Base-by-base conservation (phyloP, 2,113 vertebrate species). In the Catharus fuscescens region DNA sequence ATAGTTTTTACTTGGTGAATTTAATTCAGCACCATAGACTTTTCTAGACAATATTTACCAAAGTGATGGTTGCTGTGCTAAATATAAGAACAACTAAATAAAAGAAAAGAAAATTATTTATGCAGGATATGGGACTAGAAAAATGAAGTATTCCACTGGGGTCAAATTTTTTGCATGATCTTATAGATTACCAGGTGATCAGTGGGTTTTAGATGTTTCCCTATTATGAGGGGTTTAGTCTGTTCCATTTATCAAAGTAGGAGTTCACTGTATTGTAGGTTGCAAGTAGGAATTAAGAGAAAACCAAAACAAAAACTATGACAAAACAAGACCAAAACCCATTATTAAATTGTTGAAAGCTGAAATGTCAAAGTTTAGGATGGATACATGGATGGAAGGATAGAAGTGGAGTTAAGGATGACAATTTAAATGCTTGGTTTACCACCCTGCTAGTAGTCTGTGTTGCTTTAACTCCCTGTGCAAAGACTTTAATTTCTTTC, bases 401-500 rank as follows among this genome's bases (percentile, higher is more conserved):
- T 12, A 47, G 19, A 36, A 80, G 52, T 5, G 3, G 8, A 40
- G 5, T 53, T 28, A 70, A 79, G 6, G 15, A 45, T 59, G 29
- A 52, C 10, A 21, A 18, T 38, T 77, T 29, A 86, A 64, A 60
- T 60, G 5, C 34, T 59, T 77, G 18, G 0, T 34, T 92, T 50
- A 60, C 3, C n/a, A 65, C 5, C 0, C 0, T 23, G 8, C 2
- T 56, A 16, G 2, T 38, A 66, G 8, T 24, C 9, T 29, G 2
- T 15, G 17, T 28, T 54, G 4, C 8, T 66, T 61, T 29, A 73
- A 50, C 2, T 61, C 5, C 56, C 52, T 67, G 14, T 54, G 10
- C 3, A 12, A 44, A 34, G 14, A 31, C 2, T 60, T 59, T 9
- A 47, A 34, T 32, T 2, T 36, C 13, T 13, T 94, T 62, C 28